phyloP scores from a whole-genome alignment of 2,888 invertebrate genomes.

The Drosophila atripex region DNA sequence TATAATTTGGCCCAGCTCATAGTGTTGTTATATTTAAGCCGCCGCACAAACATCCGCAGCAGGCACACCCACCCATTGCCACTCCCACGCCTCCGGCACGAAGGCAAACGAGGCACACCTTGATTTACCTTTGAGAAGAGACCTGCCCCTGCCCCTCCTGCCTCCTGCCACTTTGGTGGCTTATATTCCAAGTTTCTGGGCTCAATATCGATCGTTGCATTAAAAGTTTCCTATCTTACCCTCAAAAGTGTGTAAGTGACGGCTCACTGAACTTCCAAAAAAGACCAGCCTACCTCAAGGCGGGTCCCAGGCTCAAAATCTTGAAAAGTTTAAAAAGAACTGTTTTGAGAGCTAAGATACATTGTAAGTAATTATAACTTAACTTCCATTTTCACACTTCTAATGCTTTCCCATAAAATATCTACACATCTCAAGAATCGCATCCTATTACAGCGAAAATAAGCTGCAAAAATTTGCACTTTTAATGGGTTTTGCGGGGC shows the following conservation, averaged over 20 bases:
- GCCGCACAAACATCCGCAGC: constrained; percentile 40
- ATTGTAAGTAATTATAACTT: background rate
- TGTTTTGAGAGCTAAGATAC: background rate
- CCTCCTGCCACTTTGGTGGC: background rate
- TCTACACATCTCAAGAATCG: background rate
- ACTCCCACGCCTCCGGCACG: constrained; percentile 23
- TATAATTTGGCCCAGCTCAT: constrained; percentile 55
- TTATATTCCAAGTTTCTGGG: constrained; percentile 16
- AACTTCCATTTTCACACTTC: background rate
- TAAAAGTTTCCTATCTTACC: constrained; percentile 27
- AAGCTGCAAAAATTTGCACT: constrained; percentile 32
- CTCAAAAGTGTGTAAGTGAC: constrained; percentile 9
- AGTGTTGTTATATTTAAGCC: constrained; percentile 43
- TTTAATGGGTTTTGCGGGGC: constrained; percentile 64
- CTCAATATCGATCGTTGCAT: constrained; percentile 64
- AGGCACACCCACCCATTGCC: constrained; percentile 23
- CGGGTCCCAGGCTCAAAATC: background rate
- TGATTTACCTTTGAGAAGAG: constrained; percentile 61
- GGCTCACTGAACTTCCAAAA: background rate
- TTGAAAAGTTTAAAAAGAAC: background rate
- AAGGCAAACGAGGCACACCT: constrained; percentile 65
- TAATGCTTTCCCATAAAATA: background rate
- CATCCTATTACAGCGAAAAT: constrained; percentile 1
- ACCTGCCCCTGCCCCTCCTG: background rate
- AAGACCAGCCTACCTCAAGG: background rate